phyloP scores from a whole-genome alignment of 2,113 vertebrate species.

The Irena cyanogastra region DNA sequence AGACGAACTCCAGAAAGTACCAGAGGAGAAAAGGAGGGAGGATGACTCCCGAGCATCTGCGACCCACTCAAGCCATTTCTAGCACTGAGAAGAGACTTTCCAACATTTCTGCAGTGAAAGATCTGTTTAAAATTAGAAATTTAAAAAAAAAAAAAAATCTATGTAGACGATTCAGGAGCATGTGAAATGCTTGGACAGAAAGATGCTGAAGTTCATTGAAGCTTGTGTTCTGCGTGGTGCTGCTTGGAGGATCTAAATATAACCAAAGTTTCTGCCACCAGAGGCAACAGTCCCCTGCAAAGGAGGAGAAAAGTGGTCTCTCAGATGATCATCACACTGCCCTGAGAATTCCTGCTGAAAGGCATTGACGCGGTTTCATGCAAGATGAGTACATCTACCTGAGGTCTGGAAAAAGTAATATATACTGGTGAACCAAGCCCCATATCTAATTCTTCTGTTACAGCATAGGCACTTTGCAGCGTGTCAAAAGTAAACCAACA shows the following conservation, averaged over 20 bases:
- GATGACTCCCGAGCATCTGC: background rate
- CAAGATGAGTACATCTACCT: background rate
- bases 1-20: constrained; percentile 18
- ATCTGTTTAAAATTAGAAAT: constrained; percentile 22
- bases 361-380: background rate
- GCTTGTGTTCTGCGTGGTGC: background rate
- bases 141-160: background rate
- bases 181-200: constrained; percentile 2
- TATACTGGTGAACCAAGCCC: background rate
- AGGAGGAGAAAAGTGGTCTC: background rate
- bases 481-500: background rate
- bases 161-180: background rate
- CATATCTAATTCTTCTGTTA: background rate
- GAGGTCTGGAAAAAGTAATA: background rate
- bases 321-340: background rate
- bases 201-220: background rate
- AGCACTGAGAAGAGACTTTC: background rate
- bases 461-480: background rate
- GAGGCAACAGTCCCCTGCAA: constrained; percentile 19
- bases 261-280: constrained; percentile 7
- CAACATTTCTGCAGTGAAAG: background rate
- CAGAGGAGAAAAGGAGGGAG: background rate
- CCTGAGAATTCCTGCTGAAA: background rate
- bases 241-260: constrained; percentile 22
- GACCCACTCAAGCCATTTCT: constrained; percentile 29